Percentiles rank a stretch among this genome's conserved stretches.
Conservation (phyloP, 37 sponge, comb jelly and placozoan genomes). For the Spongilla lacustris region DNA sequence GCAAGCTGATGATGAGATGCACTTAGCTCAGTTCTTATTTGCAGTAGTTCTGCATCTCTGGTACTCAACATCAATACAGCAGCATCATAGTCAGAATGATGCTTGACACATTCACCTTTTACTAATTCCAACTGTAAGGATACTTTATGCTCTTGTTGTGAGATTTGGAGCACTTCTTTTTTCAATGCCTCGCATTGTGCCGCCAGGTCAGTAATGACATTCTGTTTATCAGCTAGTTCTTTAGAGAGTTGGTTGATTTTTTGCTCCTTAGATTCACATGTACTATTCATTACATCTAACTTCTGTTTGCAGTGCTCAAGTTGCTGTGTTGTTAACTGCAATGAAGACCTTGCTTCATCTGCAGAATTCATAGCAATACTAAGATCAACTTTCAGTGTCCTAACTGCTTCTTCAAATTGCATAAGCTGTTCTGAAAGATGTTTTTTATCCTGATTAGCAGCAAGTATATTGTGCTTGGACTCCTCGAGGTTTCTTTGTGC, state of each 20-base stretch:
- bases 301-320: slow-evolving; percentile 2
- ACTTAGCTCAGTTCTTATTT: background rate
- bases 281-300: slow-evolving; percentile 7
- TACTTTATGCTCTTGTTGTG: background rate
- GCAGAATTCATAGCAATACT: slow-evolving; percentile 34
- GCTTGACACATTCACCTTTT: background rate
- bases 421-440: slow-evolving; percentile 24
- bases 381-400: slow-evolving; percentile 28
- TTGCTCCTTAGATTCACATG: background rate
- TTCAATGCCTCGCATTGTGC: slow-evolving; percentile 39
- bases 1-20: background rate
- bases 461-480: background rate
- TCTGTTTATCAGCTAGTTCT: slow-evolving; percentile 29
- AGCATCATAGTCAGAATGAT: background rate
- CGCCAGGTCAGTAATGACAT: slow-evolving; percentile 21
- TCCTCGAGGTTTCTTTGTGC: slow-evolving; percentile 34
- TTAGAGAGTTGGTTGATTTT: background rate
- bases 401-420: slow-evolving; percentile 19
- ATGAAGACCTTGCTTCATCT: slow-evolving; percentile 8
- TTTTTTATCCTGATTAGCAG: background rate
- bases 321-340: background rate
- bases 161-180: background rate
- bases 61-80: background rate
- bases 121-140: background rate
- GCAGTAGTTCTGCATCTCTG: background rate